Evolutionary conservation across 2,797 vertebrate species (phyloP).

Genomic region (Neosilurus hyrtlii): DNA sequence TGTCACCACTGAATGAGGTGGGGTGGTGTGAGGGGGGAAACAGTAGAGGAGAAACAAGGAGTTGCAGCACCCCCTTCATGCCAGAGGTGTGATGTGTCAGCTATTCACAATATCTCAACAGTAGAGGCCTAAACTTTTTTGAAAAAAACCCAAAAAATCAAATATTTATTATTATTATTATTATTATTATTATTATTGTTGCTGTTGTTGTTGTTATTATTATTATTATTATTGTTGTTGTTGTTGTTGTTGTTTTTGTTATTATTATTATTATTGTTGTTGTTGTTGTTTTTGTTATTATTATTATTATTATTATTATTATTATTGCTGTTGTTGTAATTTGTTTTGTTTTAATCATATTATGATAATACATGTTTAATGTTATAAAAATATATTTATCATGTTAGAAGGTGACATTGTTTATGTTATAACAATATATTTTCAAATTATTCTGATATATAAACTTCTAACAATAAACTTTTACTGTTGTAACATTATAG

Average conservation of each 20-base stretch:
- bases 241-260: background rate
- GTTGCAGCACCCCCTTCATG: constrained; percentile 98
- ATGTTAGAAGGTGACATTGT: too few relatives aligned
- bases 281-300: too few relatives aligned
- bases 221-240: background rate
- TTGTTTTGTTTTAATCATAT: too few relatives aligned
- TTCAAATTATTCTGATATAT: too few relatives aligned
- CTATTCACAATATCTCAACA: constrained; percentile 43
- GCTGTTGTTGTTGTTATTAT: background rate
- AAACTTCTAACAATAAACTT: too few relatives aligned
- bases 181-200: background rate
- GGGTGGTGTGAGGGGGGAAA: constrained; percentile 67
- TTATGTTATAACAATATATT: too few relatives aligned
- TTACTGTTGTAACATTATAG: too few relatives aligned
- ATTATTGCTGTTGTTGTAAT: background rate
- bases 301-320: background rate
- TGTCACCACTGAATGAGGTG: constrained; percentile 78
- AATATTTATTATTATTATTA: background rate
- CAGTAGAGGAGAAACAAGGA: constrained; percentile 29
- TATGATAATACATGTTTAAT: too few relatives aligned
- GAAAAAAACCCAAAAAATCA: too few relatives aligned
- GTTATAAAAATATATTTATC: too few relatives aligned
- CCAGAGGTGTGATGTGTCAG: constrained; percentile 78
- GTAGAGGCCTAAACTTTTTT: background rate
- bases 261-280: background rate